Evolutionary conservation across 2,113 vertebrate species (phyloP), one percentile per base, ranked within the genome.

Genomic region (Cyphomyrus plagiostoma): DNA sequence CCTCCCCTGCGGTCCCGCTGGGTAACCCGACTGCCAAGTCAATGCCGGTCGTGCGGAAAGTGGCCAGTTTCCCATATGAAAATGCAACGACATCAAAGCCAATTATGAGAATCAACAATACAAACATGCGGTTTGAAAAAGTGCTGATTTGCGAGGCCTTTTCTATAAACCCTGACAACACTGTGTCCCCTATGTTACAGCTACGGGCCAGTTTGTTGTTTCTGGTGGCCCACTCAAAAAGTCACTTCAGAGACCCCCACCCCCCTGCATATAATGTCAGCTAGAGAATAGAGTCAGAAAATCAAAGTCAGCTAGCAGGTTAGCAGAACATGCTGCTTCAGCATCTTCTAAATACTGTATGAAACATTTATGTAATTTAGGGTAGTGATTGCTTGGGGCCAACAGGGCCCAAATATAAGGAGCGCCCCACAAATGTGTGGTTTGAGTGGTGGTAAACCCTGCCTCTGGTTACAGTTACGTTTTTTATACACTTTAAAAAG

Each of bases 21-120:
- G 92, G 88, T 91, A 52, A 50, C 92, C 91, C 87, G 90, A 92
- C 91, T 93, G 80, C 92, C 90, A 92, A 88, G 89, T 93, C 93
- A 90, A 94, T 94, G 94, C 91, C 89, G 93, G 93, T 94, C 95
- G 94, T 91, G 90, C 90, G 83, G 83, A 83, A 49, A 35, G 74
- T 5, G 35, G n/a, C 84, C 50, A 48, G 74, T 1, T 56, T 82
- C 17, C 74, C 2, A 23, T 48, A 90, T 94, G 93, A 93, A 91
- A 82, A 90, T 89, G 9, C 11, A 7, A 45, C 11, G 35, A 19
- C 11, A 42, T 9, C 56, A 42, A 80, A 15, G 26, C 62, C 62
- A 30, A 15, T 70, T 30, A 30, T 80, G 88, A n/a, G 26, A 77
- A 45, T 23, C 42, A 8, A 74, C 58, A 9, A n/a, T 77, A 49